These are phyloP conservation scores for Pseudomyrmex concolor DNA, from an alignment of 1,140 invertebrate species.

Conservation along the genomic window DNA sequence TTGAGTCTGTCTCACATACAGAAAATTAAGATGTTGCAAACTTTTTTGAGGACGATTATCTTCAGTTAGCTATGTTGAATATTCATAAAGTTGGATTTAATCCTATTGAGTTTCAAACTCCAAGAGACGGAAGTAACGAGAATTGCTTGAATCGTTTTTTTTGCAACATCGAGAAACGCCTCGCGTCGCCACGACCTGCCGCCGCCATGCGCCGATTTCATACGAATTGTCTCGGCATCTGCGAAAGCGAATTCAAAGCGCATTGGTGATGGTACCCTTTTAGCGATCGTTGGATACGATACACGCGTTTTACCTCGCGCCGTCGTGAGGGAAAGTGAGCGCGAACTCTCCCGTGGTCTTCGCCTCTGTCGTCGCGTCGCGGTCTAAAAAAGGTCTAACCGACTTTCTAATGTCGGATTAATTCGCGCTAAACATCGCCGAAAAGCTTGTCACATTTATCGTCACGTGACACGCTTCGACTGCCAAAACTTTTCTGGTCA, in stretches of 20 bases:
- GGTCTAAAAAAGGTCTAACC: slow-evolving; percentile 52
- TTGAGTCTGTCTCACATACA: too few relatives aligned
- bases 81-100: neutral
- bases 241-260: slow-evolving; percentile 53
- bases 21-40: too few relatives aligned
- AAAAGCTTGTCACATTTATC: neutral
- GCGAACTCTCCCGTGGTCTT: slow-evolving; percentile 68
- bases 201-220: neutral
- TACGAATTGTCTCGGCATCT: slow-evolving; percentile 13
- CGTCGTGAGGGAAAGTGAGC: slow-evolving; percentile 75
- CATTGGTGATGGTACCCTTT: slow-evolving; percentile 38
- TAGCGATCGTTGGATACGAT: slow-evolving; percentile 34
- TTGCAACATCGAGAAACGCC: slow-evolving; percentile 2
- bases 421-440: slow-evolving; percentile 14
- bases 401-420: slow-evolving; percentile 58
- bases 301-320: slow-evolving; percentile 65
- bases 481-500: slow-evolving; percentile 14
- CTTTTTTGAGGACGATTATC: too few relatives aligned
- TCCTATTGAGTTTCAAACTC: neutral
- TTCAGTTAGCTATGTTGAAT: too few relatives aligned
- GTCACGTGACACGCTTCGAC: neutral
- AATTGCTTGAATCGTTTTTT: neutral
- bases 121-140: neutral
- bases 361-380: slow-evolving; percentile 43
- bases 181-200: slow-evolving; percentile 20